phyloP scores from a whole-genome alignment of 2,888 invertebrate species.

The Noctua comes region DNA sequence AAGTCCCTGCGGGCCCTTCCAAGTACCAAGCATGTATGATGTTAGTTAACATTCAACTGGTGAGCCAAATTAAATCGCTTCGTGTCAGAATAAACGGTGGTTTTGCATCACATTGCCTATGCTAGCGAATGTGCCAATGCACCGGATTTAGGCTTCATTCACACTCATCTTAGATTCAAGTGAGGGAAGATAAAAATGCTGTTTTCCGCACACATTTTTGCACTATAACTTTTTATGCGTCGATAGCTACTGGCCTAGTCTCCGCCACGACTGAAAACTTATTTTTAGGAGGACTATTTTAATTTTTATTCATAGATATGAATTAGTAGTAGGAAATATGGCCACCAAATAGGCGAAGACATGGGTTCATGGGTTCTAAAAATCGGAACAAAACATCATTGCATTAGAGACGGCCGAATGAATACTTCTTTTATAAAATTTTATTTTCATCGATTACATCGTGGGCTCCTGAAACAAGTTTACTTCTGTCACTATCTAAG shows the following conservation, averaged over 20 bases:
- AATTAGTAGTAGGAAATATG: background rate
- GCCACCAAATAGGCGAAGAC: too few relatives aligned
- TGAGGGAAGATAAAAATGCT: background rate
- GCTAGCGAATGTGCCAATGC: conserved; percentile 6
- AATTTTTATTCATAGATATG: background rate
- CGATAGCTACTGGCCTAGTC: background rate
- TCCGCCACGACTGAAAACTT: background rate
- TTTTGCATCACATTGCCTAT: conserved; percentile 44
- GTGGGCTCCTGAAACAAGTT: background rate
- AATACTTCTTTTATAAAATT: too few relatives aligned
- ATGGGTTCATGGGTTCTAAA: too few relatives aligned
- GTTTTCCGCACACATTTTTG: background rate
- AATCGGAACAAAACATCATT: background rate
- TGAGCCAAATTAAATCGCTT: conserved; percentile 62
- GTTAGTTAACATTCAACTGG: conserved; percentile 39
- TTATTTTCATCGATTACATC: background rate
- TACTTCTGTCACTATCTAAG: too few relatives aligned
- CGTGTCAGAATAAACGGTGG: conserved; percentile 66
- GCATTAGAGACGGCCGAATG: too few relatives aligned
- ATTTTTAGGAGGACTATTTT: too few relatives aligned
- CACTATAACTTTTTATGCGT: background rate
- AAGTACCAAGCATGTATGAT: conserved; percentile 14
- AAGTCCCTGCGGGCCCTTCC: background rate
- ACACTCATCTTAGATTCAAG: background rate
- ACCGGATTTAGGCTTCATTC: conserved; percentile 21